Conservation (phyloP, 2,113 vertebrate genomes). For the Tonatia bakeri region DNA sequence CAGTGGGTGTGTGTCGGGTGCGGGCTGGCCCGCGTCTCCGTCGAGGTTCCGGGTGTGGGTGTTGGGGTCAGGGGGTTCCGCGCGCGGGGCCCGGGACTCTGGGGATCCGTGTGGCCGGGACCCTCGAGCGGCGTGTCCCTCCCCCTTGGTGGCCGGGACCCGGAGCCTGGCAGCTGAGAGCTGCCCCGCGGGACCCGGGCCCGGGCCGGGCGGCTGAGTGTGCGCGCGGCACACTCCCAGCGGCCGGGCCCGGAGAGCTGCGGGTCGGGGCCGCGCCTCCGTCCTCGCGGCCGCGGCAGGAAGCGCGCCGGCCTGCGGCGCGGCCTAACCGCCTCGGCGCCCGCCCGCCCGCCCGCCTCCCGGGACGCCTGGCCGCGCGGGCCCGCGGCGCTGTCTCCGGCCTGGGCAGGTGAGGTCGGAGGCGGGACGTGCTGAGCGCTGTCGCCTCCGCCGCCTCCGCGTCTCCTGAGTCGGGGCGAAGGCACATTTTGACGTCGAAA, state of each 20-base stretch:
- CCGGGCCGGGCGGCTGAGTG: not conserved
- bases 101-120: not conserved
- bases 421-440: not conserved
- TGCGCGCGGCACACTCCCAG: fast-evolving
- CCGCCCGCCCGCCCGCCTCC: not conserved
- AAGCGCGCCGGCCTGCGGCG: slow-evolving; percentile 66
- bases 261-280: not conserved
- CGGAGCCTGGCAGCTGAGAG: slow-evolving; percentile 31
- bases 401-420: slow-evolving; percentile 65
- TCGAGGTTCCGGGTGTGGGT: not conserved
- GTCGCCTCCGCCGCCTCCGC: slow-evolving; percentile 5
- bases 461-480: not conserved
- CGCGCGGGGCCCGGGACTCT: not conserved
- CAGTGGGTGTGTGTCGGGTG: slow-evolving; percentile 53
- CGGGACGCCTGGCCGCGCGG: not conserved
- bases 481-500: not conserved
- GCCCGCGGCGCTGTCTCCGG: not conserved
- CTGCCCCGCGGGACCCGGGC: not conserved
- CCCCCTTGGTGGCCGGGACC: not conserved
- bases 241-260: not conserved
- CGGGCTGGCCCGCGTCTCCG: not conserved
- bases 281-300: slow-evolving; percentile 33
- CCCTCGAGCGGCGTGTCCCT: not conserved
- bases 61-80: not conserved
- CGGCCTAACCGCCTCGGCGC: slow-evolving; percentile 66